These are phyloP conservation scores for Nymphalis polychloros DNA, from an alignment of 2,888 invertebrate genomes.

Conservation along the genomic window DNA sequence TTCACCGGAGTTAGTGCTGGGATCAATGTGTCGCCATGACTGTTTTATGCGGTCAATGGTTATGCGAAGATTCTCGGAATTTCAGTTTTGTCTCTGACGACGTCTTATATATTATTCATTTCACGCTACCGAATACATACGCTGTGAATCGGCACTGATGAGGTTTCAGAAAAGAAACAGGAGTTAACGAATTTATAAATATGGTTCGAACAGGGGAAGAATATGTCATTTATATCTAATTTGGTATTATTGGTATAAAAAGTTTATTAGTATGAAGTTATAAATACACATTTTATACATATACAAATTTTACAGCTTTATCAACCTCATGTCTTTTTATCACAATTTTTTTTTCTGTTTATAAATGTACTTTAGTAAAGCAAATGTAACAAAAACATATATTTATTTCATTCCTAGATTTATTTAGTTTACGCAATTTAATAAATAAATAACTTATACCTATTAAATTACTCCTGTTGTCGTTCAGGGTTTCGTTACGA, in stretches of 20 bases:
- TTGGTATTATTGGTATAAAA: constrained; percentile 3
- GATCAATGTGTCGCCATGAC: constrained; percentile 70
- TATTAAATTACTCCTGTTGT: too few relatives aligned
- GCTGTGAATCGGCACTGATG: constrained; percentile 30
- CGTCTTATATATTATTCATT: background rate
- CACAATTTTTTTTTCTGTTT: too few relatives aligned
- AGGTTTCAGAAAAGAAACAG: constrained; percentile 20
- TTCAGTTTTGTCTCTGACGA: background rate
- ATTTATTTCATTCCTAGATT: too few relatives aligned
- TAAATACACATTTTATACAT: too few relatives aligned
- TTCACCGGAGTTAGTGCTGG: constrained; percentile 64
- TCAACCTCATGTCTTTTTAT: too few relatives aligned
- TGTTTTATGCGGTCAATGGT: constrained; percentile 59
- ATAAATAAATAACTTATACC: too few relatives aligned
- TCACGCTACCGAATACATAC: constrained; percentile 15
- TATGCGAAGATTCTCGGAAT: constrained; percentile 12
- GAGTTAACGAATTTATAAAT: constrained; percentile 24
- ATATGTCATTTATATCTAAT: constrained; percentile 9
- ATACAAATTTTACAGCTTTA: too few relatives aligned
- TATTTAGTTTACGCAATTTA: too few relatives aligned
- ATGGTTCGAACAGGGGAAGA: background rate
- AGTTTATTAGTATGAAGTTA: background rate
- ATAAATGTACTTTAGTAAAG: too few relatives aligned
- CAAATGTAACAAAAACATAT: too few relatives aligned
- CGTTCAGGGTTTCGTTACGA: too few relatives aligned